Evolutionary conservation across 1,140 invertebrate species (phyloP), one percentile per base, ranked within the genome.

Genomic region (Samia ricini): DNA sequence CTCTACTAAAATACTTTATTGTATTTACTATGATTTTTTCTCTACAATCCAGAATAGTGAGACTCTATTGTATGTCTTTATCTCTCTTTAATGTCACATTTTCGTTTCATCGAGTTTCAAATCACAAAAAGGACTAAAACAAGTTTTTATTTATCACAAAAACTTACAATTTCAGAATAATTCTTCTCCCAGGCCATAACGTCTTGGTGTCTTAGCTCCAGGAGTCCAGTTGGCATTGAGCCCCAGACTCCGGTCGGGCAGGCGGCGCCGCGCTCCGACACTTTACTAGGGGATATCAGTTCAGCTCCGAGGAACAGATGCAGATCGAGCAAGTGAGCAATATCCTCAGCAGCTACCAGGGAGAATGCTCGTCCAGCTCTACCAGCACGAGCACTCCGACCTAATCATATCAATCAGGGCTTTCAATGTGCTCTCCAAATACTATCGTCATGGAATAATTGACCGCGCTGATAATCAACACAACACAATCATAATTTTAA

Each of bases 331-430:
- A 99, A 88, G 88, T 98, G 98, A 1, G 98, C 94, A 21, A 97
- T 92, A 86, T 99, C 99, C 74, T 99, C 98, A 0, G 94, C 93
- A 0, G 95, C 91, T 22, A 99, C 91, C 50, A 99, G 92, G 7
- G 97, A 99, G 79, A 95, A 98, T 0, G 98, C 97, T 6, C 93
- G 95, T 23, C 99, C 99, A 57, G 92, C 93, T 29, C 97, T 92
- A 6, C 98, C 98, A 60, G 98, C 99, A 74, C 99, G 92, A 7
- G 99, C 99, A 91, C 99, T 99, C 72, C 99, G 94, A 74, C 98
- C 97, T 95, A 21, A 33, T 0, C 7, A 20, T 36, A 57, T 8
- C 0, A 36, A 36, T n/a, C n/a, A n/a, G n/a, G n/a, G n/a, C n/a
- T n/a, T n/a, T n/a, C n/a, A n/a, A n/a, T n/a, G n/a, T n/a, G n/a